phyloP scores from a whole-genome alignment of 1,140 invertebrate species.

The Penaeus japonicus region DNA sequence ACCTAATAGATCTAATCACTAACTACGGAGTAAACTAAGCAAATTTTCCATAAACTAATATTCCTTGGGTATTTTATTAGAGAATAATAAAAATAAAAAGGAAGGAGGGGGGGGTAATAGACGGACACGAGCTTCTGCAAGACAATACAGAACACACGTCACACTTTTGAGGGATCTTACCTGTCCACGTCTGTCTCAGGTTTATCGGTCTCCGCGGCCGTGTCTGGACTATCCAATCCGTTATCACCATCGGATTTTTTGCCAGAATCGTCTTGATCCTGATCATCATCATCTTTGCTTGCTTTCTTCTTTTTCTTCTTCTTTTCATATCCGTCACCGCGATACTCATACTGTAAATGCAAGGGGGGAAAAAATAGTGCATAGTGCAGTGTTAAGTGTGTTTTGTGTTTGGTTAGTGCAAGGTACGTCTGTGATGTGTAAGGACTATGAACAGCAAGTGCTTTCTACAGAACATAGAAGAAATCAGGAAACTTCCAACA shows the following conservation, averaged over 20 bases:
- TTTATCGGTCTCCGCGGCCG: conserved; percentile 56
- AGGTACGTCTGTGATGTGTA: no score
- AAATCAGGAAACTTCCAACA: not conserved
- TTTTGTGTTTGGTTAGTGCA: not conserved
- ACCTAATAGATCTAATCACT: no score
- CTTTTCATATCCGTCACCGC: conserved; percentile 67
- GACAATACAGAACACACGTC: not conserved
- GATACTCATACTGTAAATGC: conserved; percentile 77
- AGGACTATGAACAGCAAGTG: no score
- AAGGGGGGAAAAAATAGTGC: conserved; percentile 31
- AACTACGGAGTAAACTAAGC: no score
- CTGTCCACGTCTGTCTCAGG: conserved; percentile 59
- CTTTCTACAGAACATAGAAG: no score
- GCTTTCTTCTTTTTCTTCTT: conserved; percentile 69
- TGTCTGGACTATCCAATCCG: conserved; percentile 51
- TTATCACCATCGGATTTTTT: conserved; percentile 60
- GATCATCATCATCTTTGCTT: conserved; percentile 64
- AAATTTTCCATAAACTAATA: no score
- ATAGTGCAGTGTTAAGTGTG: not conserved
- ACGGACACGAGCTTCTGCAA: not conserved
- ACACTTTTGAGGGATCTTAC: conserved; percentile 11
- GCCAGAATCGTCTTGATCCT: conserved; percentile 68
- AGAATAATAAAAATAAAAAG: no score
- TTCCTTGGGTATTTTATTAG: no score
- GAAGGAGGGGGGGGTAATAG: no score